A percentile compares a stretch with the other conserved stretches of the same genome.
These are phyloP conservation scores for Lampris megalopsis DNA, from an alignment of 2,113 vertebrate species.

Conservation along the genomic window DNA sequence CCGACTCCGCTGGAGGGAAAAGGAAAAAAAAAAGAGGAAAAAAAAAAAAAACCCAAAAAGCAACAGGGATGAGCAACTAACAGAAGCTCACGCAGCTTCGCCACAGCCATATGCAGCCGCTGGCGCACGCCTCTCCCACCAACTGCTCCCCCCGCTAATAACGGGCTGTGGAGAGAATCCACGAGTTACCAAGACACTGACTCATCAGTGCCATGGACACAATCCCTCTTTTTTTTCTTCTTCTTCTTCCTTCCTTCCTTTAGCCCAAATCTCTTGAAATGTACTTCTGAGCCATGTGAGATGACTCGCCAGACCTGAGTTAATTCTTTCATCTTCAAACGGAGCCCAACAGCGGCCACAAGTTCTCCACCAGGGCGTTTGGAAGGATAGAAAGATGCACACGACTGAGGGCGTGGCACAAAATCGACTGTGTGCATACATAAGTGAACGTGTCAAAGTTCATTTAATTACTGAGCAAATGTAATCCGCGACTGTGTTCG, in stretches of 20 bases:
- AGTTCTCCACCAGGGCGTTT: constrained; percentile 56
- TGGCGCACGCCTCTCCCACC: constrained; percentile 48
- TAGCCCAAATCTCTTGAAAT: constrained; percentile 26
- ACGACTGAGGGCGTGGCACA: background rate
- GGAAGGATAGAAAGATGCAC: constrained; percentile 56
- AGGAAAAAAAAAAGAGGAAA: constrained; percentile 9
- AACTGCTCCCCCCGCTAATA: constrained; percentile 68
- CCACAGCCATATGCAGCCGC: constrained; percentile 58
- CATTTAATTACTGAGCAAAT: constrained; percentile 53
- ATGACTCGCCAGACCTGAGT: background rate
- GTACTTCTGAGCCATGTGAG: constrained; percentile 31
- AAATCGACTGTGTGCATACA: constrained; percentile 9
- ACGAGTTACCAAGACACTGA: constrained; percentile 56
- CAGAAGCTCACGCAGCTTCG: constrained; percentile 54
- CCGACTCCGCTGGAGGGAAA: constrained; percentile 48
- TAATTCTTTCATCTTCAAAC: constrained; percentile 22
- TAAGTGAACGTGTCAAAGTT: constrained; percentile 39
- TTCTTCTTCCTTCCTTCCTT: background rate
- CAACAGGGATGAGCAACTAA: constrained; percentile 48
- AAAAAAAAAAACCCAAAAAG: background rate
- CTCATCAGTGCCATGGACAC: constrained; percentile 58
- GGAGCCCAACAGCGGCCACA: constrained; percentile 36
- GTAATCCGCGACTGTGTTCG: constrained; percentile 33
- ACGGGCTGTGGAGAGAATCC: constrained; percentile 54
- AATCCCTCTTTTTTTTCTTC: background rate